phyloP scores from a whole-genome alignment of 2,113 vertebrate genomes.

The Carassius gibelio region DNA sequence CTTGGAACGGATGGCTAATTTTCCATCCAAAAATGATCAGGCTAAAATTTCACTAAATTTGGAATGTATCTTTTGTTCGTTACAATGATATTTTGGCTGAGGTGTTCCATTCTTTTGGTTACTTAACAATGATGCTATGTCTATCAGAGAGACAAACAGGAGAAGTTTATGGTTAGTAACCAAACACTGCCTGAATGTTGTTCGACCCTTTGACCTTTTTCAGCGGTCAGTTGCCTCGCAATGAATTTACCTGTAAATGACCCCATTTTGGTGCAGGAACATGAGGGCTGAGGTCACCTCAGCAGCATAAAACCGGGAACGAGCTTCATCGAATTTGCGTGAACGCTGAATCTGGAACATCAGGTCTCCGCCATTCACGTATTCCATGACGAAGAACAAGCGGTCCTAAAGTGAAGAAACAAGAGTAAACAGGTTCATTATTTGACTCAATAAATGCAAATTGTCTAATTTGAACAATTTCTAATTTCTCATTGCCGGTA shows the following conservation, averaged over 20 bases:
- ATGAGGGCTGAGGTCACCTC: constrained; percentile 91
- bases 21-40: constrained; percentile 51
- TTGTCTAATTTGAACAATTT: neutral
- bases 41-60: constrained; percentile 33
- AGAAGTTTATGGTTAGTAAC: neutral
- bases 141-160: constrained; percentile 24
- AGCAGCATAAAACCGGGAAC: constrained; percentile 88
- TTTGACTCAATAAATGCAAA: neutral
- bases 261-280: constrained; percentile 89
- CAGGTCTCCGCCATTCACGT: constrained; percentile 90
- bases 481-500: too few species aligned
- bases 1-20: constrained; percentile 37
- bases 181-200: constrained; percentile 3
- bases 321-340: constrained; percentile 89
- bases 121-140: constrained; percentile 68
- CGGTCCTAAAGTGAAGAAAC: constrained; percentile 78
- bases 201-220: neutral
- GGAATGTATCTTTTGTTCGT: constrained; percentile 11
- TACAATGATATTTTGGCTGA: constrained; percentile 69
- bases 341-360: constrained; percentile 94
- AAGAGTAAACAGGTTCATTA: neutral
- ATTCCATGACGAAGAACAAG: constrained; percentile 93
- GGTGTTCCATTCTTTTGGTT: constrained; percentile 23
- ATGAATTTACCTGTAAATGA: constrained; percentile 82
- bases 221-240: neutral